These are phyloP conservation scores for Botrylloides violaceus DNA, from an alignment of 23 tunicate species.

Conservation along the genomic window DNA sequence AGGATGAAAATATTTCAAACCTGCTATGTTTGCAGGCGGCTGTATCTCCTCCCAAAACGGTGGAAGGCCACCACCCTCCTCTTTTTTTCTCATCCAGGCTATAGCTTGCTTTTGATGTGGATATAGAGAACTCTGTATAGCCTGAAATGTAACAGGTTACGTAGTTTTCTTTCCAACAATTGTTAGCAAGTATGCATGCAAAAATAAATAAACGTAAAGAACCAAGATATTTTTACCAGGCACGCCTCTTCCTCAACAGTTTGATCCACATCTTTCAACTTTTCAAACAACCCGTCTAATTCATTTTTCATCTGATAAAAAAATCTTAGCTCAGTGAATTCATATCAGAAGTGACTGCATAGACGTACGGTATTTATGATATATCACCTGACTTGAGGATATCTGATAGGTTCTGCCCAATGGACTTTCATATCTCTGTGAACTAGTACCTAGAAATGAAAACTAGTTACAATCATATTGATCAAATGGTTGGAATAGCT, in stretches of 20 bases:
- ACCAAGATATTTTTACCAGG: slow-evolving; percentile 2
- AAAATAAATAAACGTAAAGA: background rate
- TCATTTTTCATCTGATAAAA: slow-evolving; percentile 29
- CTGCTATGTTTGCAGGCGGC: background rate
- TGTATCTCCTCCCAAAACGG: slow-evolving; percentile 34
- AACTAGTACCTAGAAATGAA: no score
- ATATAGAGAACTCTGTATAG: slow-evolving; percentile 4
- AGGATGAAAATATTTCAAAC: slow-evolving; percentile 1
- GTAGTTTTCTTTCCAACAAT: background rate
- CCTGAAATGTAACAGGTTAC: background rate
- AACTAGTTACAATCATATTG: no score
- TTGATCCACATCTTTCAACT: slow-evolving; percentile 28
- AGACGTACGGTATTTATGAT: no score
- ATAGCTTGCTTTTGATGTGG: slow-evolving; percentile 33
- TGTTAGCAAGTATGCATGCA: background rate
- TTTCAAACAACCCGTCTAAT: slow-evolving; percentile 29
- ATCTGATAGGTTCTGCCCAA: background rate
- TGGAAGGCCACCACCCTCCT: slow-evolving; percentile 20
- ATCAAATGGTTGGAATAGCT: no score
- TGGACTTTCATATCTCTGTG: background rate
- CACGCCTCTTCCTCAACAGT: slow-evolving; percentile 15
- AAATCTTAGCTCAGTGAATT: background rate
- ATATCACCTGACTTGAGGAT: background rate
- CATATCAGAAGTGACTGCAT: background rate
- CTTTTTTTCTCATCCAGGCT: slow-evolving; percentile 36